Conservation (phyloP, 2,797 vertebrate species). For the Bucorvus abyssinicus region DNA sequence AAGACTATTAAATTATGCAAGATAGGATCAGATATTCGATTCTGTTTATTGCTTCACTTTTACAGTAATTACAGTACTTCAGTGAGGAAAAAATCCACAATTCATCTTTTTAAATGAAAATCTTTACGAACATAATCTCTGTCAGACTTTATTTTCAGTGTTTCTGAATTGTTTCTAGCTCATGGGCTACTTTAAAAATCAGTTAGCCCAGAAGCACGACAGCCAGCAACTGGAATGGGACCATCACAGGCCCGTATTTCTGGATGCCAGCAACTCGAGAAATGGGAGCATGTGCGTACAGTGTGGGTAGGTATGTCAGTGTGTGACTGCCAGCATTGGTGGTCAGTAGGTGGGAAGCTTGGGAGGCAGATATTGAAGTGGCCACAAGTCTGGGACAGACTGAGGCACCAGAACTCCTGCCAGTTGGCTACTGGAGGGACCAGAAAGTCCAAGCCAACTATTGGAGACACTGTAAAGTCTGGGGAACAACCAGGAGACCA, state of each 20-base stretch:
- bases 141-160: not conserved
- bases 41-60: not conserved
- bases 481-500: not conserved
- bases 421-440: not conserved
- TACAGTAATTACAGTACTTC: not conserved
- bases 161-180: not conserved
- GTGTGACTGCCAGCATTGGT: not conserved
- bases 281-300: fast-evolving
- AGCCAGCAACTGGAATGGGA: not conserved
- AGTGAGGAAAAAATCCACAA: not conserved
- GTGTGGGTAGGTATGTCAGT: too few species aligned
- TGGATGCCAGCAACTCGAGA: not conserved
- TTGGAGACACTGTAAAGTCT: not conserved
- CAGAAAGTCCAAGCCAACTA: not conserved
- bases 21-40: not conserved
- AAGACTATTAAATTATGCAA: not conserved
- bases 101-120: not conserved
- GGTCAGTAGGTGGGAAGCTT: not conserved
- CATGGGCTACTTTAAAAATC: not conserved
- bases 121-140: not conserved
- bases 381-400: not conserved
- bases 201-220: not conserved
- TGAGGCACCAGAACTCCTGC: not conserved
- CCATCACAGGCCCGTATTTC: not conserved
- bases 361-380: not conserved